Evolutionary conservation across 1,140 invertebrate genomes (phyloP).

Genomic region (Berghia stephanieae): DNA sequence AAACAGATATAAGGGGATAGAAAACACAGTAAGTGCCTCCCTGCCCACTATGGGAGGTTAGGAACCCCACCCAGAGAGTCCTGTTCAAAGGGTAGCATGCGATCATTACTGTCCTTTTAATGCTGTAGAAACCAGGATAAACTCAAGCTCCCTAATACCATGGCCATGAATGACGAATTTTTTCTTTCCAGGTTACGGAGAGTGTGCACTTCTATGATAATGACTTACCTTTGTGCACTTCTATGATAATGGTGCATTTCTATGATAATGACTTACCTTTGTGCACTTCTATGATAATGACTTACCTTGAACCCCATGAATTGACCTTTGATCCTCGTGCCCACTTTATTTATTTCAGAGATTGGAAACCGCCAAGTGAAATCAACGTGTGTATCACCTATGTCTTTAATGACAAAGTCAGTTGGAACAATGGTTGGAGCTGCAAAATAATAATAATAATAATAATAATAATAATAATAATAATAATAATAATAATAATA

Average conservation of each 20-base stretch:
- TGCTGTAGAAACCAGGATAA: background rate
- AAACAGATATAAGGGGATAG: no score
- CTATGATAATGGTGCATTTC: no score
- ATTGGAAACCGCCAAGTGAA: slow-evolving; percentile 45
- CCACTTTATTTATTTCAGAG: slow-evolving; percentile 14
- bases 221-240: no score
- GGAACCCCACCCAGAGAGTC: no score
- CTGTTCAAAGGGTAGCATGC: no score
- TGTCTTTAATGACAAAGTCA: slow-evolving; percentile 27
- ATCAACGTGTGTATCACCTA: slow-evolving; percentile 34
- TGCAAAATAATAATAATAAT: slow-evolving; percentile 25
- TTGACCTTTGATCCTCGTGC: slow-evolving; percentile 40
- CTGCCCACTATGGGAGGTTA: no score
- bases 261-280: no score
- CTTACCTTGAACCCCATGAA: slow-evolving; percentile 54
- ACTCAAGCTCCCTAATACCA: background rate
- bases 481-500: background rate
- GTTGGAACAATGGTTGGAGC: slow-evolving; percentile 35
- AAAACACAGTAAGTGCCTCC: no score
- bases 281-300: no score
- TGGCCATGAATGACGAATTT: background rate
- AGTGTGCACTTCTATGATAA: no score
- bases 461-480: background rate
- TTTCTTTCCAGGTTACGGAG: no score
- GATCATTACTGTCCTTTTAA: background rate